These are phyloP conservation scores for Myrmecobius fasciatus DNA, from an alignment of 2,113 vertebrate species.

Conservation along the genomic window DNA sequence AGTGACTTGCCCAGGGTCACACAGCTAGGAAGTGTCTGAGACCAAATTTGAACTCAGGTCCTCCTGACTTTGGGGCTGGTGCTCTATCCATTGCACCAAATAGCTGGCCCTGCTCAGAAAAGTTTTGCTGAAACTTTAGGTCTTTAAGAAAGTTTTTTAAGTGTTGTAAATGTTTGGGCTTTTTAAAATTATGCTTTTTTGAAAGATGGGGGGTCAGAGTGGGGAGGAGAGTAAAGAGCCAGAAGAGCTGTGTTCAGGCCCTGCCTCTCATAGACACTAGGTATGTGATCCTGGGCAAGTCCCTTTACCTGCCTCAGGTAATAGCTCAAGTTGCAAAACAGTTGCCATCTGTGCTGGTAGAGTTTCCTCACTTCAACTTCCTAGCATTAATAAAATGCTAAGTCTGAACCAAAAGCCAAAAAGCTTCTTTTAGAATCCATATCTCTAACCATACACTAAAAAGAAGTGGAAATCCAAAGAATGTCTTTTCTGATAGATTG, in stretches of 20 bases:
- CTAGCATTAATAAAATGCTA: not conserved
- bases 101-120: too few species aligned
- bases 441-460: too few species aligned
- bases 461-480: not conserved
- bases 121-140: not conserved
- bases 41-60: too few species aligned
- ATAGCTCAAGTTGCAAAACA: not conserved
- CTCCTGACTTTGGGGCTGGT: too few species aligned
- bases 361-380: not conserved
- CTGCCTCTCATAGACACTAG: not conserved
- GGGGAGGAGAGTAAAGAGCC: not conserved
- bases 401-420: not conserved
- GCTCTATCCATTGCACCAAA: too few species aligned
- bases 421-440: not conserved
- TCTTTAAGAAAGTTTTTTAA: not conserved
- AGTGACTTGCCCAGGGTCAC: too few species aligned
- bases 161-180: not conserved
- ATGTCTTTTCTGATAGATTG: not conserved
- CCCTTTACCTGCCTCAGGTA: not conserved
- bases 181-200: too few species aligned
- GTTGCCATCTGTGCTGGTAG: not conserved
- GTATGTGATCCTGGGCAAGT: not conserved
- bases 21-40: too few species aligned
- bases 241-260: not conserved
- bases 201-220: too few species aligned